Percentiles rank a stretch among this genome's conserved stretches.
Conservation (phyloP, 2,888 invertebrate genomes). For the Mesorhabditis sp. region DNA sequence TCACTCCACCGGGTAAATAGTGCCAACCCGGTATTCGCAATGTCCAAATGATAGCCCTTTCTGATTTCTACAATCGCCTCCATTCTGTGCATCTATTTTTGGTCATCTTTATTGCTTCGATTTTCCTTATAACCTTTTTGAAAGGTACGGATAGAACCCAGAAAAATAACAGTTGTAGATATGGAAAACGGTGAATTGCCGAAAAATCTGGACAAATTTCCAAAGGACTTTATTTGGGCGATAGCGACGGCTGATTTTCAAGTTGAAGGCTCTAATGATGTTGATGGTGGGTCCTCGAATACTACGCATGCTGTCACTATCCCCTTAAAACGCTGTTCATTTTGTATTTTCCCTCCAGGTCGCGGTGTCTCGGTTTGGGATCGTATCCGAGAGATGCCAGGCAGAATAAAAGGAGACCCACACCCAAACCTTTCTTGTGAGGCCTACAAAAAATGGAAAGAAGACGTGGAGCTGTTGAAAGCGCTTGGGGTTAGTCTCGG, state of each 20-base stretch:
- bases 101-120: background rate
- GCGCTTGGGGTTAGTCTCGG: constrained; percentile 61
- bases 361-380: constrained; percentile 69
- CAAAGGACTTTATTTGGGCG: constrained; percentile 35
- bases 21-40: no score
- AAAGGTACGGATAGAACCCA: background rate
- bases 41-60: background rate
- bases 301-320: no score
- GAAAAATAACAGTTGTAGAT: background rate
- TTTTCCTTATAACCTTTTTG: background rate
- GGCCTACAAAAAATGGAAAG: constrained; percentile 68
- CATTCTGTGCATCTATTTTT: background rate
- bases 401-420: constrained; percentile 67
- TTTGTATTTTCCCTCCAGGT: constrained; percentile 28
- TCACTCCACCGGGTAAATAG: no score
- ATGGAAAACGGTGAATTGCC: background rate
- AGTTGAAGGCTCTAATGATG: constrained; percentile 31
- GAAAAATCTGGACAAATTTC: constrained; percentile 19
- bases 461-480: constrained; percentile 67
- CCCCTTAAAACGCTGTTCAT: no score
- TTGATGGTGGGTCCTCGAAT: constrained; percentile 20
- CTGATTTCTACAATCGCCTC: background rate
- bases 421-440: constrained; percentile 70
- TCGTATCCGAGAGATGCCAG: constrained; percentile 65
- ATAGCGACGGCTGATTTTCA: constrained; percentile 42